Evolutionary conservation across 2,888 invertebrate genomes (phyloP).

Genomic region (Leptopilina myrica): DNA sequence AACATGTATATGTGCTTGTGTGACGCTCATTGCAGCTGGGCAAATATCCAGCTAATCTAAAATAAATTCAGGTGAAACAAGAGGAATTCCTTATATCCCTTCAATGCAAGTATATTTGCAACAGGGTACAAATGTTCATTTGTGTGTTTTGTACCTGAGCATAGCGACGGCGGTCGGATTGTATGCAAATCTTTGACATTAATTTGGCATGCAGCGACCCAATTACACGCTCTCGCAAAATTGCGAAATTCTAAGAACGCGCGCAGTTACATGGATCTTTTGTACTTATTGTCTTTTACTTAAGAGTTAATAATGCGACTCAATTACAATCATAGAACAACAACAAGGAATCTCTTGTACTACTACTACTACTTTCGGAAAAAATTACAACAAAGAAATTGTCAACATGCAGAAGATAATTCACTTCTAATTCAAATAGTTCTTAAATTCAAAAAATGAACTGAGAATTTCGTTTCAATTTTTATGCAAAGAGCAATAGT

Average conservation of each 20-base stretch:
- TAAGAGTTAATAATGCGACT: too few species aligned
- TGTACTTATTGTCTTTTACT: too few species aligned
- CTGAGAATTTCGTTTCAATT: too few species aligned
- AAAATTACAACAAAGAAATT: too few species aligned
- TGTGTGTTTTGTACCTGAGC: neutral
- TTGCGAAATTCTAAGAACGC: conserved; percentile 39
- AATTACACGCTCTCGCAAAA: conserved; percentile 35
- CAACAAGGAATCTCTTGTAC: too few species aligned
- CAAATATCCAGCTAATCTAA: conserved; percentile 47
- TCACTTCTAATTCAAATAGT: too few species aligned
- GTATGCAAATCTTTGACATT: conserved; percentile 44
- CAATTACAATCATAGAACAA: too few species aligned
- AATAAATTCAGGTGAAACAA: conserved; percentile 44
- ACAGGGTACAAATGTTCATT: neutral
- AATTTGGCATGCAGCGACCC: conserved; percentile 40
- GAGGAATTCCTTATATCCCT: conserved; percentile 33
- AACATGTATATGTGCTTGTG: neutral
- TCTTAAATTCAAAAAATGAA: too few species aligned
- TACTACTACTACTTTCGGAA: too few species aligned
- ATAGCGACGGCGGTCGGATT: conserved; percentile 20
- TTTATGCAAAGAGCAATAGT: too few species aligned
- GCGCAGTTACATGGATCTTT: neutral
- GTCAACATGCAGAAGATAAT: too few species aligned
- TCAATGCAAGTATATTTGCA: neutral
- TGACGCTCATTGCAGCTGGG: conserved; percentile 38